Conservation (phyloP, 1,140 invertebrate genomes). For the Yoshiicerus persimilis region DNA sequence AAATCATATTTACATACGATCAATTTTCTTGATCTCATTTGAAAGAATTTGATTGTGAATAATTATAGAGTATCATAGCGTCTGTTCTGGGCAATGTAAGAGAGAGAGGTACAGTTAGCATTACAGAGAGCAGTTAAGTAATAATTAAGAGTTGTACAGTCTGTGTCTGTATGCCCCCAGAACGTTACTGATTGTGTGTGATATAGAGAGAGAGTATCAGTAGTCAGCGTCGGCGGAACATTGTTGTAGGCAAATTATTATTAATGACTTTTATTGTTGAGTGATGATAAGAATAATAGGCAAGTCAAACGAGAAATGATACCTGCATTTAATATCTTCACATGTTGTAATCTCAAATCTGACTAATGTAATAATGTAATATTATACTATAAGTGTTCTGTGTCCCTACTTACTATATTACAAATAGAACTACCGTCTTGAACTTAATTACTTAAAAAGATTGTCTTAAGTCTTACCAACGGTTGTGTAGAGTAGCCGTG, state of each 20-base stretch:
- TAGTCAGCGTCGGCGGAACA: background rate
- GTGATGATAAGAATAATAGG: background rate
- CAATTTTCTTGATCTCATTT: background rate
- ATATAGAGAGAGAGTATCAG: background rate
- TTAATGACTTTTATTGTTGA: background rate
- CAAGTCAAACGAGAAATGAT: conserved; percentile 5
- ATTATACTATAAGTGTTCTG: background rate
- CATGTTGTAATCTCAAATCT: background rate
- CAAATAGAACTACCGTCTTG: background rate
- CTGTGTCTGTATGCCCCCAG: background rate
- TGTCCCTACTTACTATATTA: background rate
- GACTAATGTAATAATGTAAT: background rate
- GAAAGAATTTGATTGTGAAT: background rate
- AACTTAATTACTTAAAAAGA: background rate
- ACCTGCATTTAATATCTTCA: background rate
- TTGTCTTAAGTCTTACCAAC: background rate
- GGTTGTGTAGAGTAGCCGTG: background rate
- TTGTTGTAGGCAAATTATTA: conserved; percentile 13
- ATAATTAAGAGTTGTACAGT: background rate
- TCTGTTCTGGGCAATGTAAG: background rate
- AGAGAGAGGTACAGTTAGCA: no score
- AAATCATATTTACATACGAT: background rate
- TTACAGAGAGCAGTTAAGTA: background rate
- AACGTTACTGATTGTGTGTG: background rate
- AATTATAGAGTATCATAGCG: background rate